Evolutionary conservation across 1,140 invertebrate species (phyloP), one percentile per base, ranked within the genome.

Genomic region (Sminthurides bifidus): DNA sequence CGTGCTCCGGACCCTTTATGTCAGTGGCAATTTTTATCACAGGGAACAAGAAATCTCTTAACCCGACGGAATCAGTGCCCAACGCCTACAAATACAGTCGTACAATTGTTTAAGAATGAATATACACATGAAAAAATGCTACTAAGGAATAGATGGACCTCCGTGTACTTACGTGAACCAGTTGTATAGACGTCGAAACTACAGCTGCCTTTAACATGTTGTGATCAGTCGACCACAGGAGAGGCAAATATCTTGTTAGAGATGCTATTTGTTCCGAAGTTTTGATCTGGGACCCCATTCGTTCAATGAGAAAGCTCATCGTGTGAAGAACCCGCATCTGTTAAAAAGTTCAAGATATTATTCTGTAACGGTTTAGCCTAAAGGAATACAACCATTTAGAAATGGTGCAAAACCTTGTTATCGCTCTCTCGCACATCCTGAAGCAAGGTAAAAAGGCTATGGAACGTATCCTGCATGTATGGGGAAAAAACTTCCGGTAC

Each of bases 151-250:
- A n/a, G n/a, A n/a, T n/a, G n/a, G n/a, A 12, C 8, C 33, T 12
- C 19, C 14, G 41, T 27, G 29, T 29, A 60, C 43, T 67, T 68
- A 84, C 83, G 76, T 82, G 80, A 38, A 85, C 82, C 49, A 92
- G 74, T 69, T 87, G 81, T 56, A 84, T 82, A 19, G 92, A 75
- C 15, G 87, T 86, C 4, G 87, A 83, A 10, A 96, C 81, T 62
- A 94, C 91, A 43, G 90, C 86, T 71, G 89, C 92, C 27, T 89
- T 76, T 52, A 96, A 72, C 85, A 95, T 89, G 69, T 91, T 85
- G 67, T 93, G 88, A 50, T 85, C 79, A 37, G 81, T 80, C 8
- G 88, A 87, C 92, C 92, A 95, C 49, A 95, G 70, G 58, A 81
- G 68, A 3, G 91, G 88, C 59, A 97, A 73, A 71, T 91, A 94